Evolutionary conservation across 2,113 vertebrate genomes (phyloP).

Genomic region (Geococcyx californianus): DNA sequence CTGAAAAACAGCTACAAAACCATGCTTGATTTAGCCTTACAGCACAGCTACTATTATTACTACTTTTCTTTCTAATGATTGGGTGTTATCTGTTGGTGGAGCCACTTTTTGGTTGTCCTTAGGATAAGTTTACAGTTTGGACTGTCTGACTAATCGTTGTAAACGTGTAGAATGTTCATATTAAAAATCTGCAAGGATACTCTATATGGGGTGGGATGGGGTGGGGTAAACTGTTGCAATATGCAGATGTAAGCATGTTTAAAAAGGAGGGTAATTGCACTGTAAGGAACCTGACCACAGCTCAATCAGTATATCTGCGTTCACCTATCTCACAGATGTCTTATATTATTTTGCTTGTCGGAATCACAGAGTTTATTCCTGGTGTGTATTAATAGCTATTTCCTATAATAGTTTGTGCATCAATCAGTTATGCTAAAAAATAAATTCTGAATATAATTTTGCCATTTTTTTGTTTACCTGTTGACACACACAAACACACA

Average conservation of each 20-base stretch:
- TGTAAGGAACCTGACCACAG: slow-evolving; percentile 59
- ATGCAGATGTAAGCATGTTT: slow-evolving; percentile 67
- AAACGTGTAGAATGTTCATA: slow-evolving; percentile 74
- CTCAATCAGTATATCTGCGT: slow-evolving; percentile 42
- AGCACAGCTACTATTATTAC: slow-evolving; percentile 60
- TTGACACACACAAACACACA: slow-evolving; percentile 66
- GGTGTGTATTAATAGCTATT: slow-evolving; percentile 58
- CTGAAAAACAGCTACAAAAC: slow-evolving; percentile 55
- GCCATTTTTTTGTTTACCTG: slow-evolving; percentile 82
- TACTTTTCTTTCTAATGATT: slow-evolving; percentile 57
- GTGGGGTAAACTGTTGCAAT: slow-evolving; percentile 52
- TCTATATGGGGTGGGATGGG: slow-evolving; percentile 65
- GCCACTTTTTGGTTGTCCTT: slow-evolving; percentile 5
- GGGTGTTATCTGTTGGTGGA: slow-evolving; percentile 47
- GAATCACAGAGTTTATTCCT: slow-evolving; percentile 59
- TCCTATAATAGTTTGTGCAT: slow-evolving; percentile 65
- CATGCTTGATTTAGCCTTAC: slow-evolving; percentile 76
- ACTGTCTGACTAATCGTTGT: slow-evolving; percentile 59
- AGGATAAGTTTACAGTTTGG: slow-evolving; percentile 44
- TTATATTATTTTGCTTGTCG: slow-evolving; percentile 48
- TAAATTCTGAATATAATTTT: slow-evolving; percentile 78
- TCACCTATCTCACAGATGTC: slow-evolving; percentile 66
- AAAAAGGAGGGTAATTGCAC: slow-evolving; percentile 48
- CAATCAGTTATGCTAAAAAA: slow-evolving; percentile 67
- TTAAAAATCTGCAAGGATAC: slow-evolving; percentile 70